These are phyloP conservation scores for Protonibea diacanthus DNA, from an alignment of 2,797 vertebrate species.

Conservation along the genomic window DNA sequence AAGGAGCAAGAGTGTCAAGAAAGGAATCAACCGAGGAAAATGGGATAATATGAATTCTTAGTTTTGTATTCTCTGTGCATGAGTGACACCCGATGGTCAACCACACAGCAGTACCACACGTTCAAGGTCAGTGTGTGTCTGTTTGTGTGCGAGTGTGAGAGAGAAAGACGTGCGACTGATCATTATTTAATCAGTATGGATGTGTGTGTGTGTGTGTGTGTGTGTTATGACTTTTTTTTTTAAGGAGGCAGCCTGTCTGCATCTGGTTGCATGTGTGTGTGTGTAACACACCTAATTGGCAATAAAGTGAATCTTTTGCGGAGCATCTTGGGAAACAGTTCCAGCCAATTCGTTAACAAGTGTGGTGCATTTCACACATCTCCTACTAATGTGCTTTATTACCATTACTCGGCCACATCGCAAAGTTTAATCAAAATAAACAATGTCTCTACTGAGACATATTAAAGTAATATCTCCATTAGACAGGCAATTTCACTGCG, in stretches of 20 bases:
- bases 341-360: conserved; percentile 57
- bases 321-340: conserved; percentile 61
- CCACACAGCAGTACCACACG: conserved; percentile 40
- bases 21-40: neutral
- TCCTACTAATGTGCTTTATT: conserved; percentile 69
- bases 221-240: neutral
- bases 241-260: neutral
- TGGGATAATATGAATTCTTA: conserved; percentile 4
- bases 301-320: conserved; percentile 47
- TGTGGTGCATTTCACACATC: conserved; percentile 40
- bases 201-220: neutral
- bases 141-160: neutral
- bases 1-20: neutral
- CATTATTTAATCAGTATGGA: conserved; percentile 17
- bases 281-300: conserved; percentile 18
- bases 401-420: conserved; percentile 65
- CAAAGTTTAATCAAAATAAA: conserved; percentile 74
- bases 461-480: conserved; percentile 63
- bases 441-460: conserved; percentile 56
- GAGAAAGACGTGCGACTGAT: neutral
- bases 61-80: conserved; percentile 65
- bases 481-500: conserved; percentile 43
- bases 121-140: conserved; percentile 33
- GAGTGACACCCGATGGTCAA: conserved; percentile 83
- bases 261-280: conserved; percentile 3